These are phyloP conservation scores for Anolis carolinensis DNA, from an alignment of 2,113 vertebrate genomes.

Conservation along the genomic window DNA sequence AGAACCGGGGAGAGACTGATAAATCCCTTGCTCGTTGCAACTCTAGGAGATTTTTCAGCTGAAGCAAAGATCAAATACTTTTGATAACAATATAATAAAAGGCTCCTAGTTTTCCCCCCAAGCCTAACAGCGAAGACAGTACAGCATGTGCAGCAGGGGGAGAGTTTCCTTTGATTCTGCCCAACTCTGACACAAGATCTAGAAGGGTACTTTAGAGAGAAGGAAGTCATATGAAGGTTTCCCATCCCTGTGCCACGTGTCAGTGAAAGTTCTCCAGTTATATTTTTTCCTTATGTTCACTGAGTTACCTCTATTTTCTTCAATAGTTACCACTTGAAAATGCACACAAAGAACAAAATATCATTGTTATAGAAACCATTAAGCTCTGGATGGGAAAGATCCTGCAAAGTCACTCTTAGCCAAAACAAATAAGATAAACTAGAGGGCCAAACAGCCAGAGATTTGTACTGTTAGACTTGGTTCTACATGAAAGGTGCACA, in stretches of 20 bases:
- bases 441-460: not conserved
- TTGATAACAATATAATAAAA: not conserved
- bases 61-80: not conserved
- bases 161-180: not conserved
- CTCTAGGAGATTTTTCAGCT: not conserved
- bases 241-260: not conserved
- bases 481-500: not conserved
- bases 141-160: not conserved
- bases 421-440: not conserved
- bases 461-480: not conserved
- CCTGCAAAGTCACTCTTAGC: not conserved
- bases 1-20: not conserved
- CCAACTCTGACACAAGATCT: not conserved
- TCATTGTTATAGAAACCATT: not conserved
- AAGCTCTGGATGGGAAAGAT: not conserved
- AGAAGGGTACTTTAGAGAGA: not conserved
- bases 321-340: not conserved
- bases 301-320: not conserved
- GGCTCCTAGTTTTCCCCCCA: not conserved
- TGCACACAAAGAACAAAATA: not conserved
- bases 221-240: not conserved
- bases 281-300: not conserved
- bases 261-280: not conserved
- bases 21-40: too few relatives aligned
- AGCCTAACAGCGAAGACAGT: not conserved